phyloP scores from a whole-genome alignment of 2,888 invertebrate genomes.

The Thyatira batis region DNA sequence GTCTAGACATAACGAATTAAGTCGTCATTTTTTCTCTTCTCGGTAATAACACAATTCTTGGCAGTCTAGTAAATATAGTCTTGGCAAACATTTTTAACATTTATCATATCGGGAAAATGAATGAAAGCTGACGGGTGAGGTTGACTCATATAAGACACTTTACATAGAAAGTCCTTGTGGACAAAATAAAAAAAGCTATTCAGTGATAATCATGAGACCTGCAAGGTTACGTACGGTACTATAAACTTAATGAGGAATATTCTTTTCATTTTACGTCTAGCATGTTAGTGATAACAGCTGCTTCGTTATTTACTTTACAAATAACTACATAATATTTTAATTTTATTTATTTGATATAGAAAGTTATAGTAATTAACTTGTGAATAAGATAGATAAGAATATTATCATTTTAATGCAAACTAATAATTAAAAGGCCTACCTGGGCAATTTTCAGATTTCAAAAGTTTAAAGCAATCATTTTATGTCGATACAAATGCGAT shows the following conservation, averaged over 20 bases:
- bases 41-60: constrained; percentile 77
- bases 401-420: background rate
- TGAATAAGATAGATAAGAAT: background rate
- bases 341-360: too few species aligned
- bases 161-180: constrained; percentile 51
- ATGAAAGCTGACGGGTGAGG: constrained; percentile 68
- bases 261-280: constrained; percentile 20
- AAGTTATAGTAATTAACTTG: background rate
- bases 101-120: constrained; percentile 74
- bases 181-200: constrained; percentile 20
- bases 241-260: constrained; percentile 31
- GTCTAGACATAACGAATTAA: constrained; percentile 70
- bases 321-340: too few species aligned
- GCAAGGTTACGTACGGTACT: constrained; percentile 20
- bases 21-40: constrained; percentile 67
- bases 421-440: constrained; percentile 8
- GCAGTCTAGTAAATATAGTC: constrained; percentile 68
- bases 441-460: constrained; percentile 18
- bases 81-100: constrained; percentile 73
- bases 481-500: constrained; percentile 49
- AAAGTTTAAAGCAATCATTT: constrained; percentile 31
- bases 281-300: constrained; percentile 14
- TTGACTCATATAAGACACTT: constrained; percentile 51
- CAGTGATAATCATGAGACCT: constrained; percentile 25
- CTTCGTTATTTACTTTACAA: too few species aligned